Percentiles rank a stretch among this genome's conserved stretches.
phyloP scores from a whole-genome alignment of 2,797 vertebrate species.

The Coracias cyanogaster region DNA sequence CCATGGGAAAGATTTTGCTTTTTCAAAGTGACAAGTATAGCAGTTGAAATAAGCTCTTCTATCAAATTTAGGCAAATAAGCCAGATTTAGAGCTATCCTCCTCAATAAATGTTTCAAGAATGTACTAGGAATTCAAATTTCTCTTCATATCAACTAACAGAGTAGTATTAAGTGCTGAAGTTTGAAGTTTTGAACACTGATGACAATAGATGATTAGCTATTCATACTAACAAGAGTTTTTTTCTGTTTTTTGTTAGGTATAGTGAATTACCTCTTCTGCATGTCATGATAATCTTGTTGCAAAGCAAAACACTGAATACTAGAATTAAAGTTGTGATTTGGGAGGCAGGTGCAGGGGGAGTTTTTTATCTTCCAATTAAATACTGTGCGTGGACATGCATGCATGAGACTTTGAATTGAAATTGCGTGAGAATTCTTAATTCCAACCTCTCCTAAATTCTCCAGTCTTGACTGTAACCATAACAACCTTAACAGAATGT shows the following conservation, averaged over 20 bases:
- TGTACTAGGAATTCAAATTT: neutral
- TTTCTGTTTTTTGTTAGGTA: neutral
- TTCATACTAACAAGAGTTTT: neutral
- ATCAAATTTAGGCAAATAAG: neutral
- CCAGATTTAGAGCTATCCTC: neutral
- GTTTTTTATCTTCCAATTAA: neutral
- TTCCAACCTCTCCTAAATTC: neutral
- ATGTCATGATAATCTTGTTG: neutral
- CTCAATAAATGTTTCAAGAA: neutral
- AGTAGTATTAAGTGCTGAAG: neutral
- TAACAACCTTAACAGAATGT: constrained; percentile 21
- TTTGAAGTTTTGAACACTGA: neutral
- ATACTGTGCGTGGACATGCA: neutral
- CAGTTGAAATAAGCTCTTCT: neutral
- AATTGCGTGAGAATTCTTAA: constrained; percentile 8
- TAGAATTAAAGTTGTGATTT: neutral
- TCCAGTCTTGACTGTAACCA: constrained; percentile 41
- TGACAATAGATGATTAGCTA: neutral
- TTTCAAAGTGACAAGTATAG: neutral
- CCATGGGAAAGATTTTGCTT: neutral
- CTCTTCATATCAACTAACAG: neutral
- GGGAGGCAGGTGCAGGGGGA: neutral
- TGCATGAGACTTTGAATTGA: neutral
- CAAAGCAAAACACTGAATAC: neutral
- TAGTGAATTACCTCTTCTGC: neutral